Base-by-base conservation (phyloP, 1,140 invertebrate species). In the Hylyphantes graminicola region DNA sequence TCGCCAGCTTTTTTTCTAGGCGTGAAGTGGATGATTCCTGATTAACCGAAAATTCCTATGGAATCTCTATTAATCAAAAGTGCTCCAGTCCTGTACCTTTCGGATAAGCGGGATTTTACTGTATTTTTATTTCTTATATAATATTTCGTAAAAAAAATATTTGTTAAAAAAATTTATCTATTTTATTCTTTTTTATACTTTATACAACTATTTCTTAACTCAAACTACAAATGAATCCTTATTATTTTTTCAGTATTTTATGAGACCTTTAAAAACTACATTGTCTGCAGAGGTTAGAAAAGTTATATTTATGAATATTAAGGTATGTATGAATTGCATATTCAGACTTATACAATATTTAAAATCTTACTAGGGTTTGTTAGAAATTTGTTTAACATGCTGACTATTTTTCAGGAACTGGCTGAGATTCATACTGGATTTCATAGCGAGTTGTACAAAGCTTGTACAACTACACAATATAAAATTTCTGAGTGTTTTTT, bases 261-360 rank as follows among this genome's bases (percentile, higher is more conserved):
- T 89, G 77, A 88, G 82, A 50, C 87, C 87, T 63, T 90, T 98
- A n/a, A 92, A 92, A 78, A 90, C 91, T 63, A 89, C 93, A 59
- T 89, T 98, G 74, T 92, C 92, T 86, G 90, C 92, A n/a, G 93
- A 95, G 72, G 95, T 97, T 87, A 90, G 93, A 68, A 92, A 93
- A 83, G 91, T 92, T 51, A 96, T 98, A 87, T 99, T 98, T 91
- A 94, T 94, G 86, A 93, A 95, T 85, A 96, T 98, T 83, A 94
- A 96, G 91, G 95, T 96, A 90, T 91, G 89, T 87, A 21, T 70
- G n/a, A 7, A 1, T 54, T 48, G 50, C 12, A 0, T 55, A 50
- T 70, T 48, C 68, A 63, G 13, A 50, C 5, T 61, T 5, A 51
- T 11, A 64, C n/a, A 10, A 51, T 57, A 64, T 5, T 63, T 15